These are phyloP conservation scores for Pedionomus torquatus DNA, from an alignment of 2,113 vertebrate species.

Conservation along the genomic window DNA sequence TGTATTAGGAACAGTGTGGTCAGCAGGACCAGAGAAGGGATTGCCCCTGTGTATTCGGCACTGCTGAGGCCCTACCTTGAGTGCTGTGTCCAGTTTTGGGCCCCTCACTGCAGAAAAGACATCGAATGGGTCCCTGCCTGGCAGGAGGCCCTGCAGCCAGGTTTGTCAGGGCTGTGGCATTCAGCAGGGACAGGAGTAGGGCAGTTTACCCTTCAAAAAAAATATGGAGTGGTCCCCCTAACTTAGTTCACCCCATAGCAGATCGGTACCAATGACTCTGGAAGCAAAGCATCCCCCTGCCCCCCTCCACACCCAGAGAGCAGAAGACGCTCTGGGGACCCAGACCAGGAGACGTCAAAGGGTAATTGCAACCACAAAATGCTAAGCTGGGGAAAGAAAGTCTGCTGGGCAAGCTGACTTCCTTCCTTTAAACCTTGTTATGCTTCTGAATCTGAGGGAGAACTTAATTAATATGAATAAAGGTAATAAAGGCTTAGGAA, in stretches of 20 bases:
- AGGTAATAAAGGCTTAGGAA: neutral
- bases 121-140: rapidly evolving
- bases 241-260: neutral
- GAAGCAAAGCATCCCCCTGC: neutral
- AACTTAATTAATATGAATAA: neutral
- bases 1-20: neutral
- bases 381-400: neutral
- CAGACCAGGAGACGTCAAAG: neutral
- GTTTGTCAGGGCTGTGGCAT: neutral
- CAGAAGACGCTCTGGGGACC: neutral
- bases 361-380: rapidly evolving
- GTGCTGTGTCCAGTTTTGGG: neutral
- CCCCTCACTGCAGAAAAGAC: neutral
- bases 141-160: neutral
- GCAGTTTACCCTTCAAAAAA: neutral
- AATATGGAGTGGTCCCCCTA: too few species aligned
- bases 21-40: neutral
- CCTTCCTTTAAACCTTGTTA: neutral
- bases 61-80: neutral
- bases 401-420: neutral
- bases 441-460: neutral
- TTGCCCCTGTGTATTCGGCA: neutral
- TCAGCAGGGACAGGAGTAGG: neutral
- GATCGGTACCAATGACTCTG: neutral
- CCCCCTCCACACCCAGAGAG: neutral